A percentile compares a stretch with the other conserved stretches of the same genome.
Evolutionary conservation across 2,113 vertebrate genomes (phyloP).

Genomic region (Campylorhamphus procurvoides): DNA sequence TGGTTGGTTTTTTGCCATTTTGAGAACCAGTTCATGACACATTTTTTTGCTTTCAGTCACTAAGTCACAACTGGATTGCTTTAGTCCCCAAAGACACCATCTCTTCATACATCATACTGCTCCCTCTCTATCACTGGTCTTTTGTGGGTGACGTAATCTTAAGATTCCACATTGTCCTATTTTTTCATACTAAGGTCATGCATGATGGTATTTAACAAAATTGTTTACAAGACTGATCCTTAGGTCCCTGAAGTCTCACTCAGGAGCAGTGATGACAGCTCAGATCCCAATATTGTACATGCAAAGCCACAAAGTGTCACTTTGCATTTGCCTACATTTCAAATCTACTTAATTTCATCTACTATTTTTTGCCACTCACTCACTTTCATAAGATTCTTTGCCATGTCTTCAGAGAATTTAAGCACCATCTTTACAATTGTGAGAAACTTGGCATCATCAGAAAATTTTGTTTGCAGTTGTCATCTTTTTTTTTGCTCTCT

Average conservation of each 20-base stretch:
- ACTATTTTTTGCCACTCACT: not conserved
- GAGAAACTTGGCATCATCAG: not conserved
- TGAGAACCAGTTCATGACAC: not conserved
- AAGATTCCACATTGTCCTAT: not conserved
- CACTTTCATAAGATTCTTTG: not conserved
- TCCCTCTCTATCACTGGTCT: not conserved
- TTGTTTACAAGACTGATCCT: not conserved
- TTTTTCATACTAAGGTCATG: not conserved
- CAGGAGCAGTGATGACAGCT: not conserved
- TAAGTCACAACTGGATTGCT: not conserved
- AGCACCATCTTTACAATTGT: not conserved
- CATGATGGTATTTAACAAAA: not conserved
- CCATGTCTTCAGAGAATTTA: not conserved
- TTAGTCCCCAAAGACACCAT: not conserved
- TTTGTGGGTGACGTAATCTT: not conserved
- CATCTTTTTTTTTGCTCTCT: not conserved
- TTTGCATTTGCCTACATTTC: constrained; percentile 3
- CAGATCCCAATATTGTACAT: not conserved
- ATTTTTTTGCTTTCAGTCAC: not conserved
- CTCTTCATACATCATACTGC: not conserved
- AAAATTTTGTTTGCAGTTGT: not conserved
- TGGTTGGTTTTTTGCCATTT: fast-evolving
- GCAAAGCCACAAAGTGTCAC: not conserved
- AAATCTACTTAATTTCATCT: constrained; percentile 1
- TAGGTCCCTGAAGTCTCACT: not conserved